Percentiles rank a stretch among this genome's conserved stretches.
phyloP scores from a whole-genome alignment of 2,113 vertebrate genomes.

The Delphinapterus leucas region DNA sequence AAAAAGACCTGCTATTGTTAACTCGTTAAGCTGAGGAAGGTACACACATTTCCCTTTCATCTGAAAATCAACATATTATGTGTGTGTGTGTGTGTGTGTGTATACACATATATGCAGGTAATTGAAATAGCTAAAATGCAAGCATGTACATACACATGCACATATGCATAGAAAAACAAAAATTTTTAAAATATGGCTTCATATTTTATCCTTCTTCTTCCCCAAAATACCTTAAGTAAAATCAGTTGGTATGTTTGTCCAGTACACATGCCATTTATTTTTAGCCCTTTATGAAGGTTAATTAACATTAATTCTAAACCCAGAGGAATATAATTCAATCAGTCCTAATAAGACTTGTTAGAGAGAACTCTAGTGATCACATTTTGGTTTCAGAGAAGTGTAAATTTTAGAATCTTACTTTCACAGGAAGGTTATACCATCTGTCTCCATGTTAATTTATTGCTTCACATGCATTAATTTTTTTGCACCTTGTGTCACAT shows the following conservation, averaged over 20 bases:
- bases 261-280: slow-evolving; percentile 20
- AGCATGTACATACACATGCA: background rate
- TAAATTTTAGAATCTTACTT: slow-evolving; percentile 76
- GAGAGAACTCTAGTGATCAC: slow-evolving; percentile 71
- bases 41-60: background rate
- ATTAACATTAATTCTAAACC: slow-evolving; percentile 40
- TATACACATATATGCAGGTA: background rate
- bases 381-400: slow-evolving; percentile 74
- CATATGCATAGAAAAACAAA: background rate
- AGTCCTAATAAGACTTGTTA: slow-evolving; percentile 73
- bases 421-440: slow-evolving; percentile 79
- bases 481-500: slow-evolving; percentile 73
- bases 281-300: background rate
- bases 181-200: background rate
- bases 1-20: background rate
- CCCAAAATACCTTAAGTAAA: background rate
- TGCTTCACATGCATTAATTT: slow-evolving; percentile 74
- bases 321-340: slow-evolving; percentile 56
- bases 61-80: background rate
- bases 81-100: background rate
- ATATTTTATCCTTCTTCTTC: background rate
- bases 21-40: background rate
- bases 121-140: background rate
- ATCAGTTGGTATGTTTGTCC: background rate
- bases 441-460: slow-evolving; percentile 79